phyloP scores from a whole-genome alignment of 2,797 vertebrate genomes.

The Ptychadena robeensis region DNA sequence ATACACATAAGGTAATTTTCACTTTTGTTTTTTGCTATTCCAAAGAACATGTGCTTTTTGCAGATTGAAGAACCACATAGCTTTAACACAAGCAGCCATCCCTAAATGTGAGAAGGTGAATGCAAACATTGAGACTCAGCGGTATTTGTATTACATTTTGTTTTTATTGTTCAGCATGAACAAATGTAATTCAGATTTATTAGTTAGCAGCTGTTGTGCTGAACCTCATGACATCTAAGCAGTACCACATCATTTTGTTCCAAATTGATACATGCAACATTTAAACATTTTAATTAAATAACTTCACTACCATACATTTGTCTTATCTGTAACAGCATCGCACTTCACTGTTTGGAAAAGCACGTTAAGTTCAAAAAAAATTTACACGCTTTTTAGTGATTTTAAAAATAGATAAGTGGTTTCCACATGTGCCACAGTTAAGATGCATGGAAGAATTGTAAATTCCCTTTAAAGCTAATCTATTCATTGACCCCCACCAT shows the following conservation, averaged over 20 bases:
- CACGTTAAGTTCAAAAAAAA: conserved; percentile 16
- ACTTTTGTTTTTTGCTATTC: conserved; percentile 74
- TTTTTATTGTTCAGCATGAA: conserved; percentile 1
- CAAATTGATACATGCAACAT: conserved; percentile 3
- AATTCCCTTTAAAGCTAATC: conserved; percentile 99
- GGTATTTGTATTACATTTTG: conserved; percentile 6
- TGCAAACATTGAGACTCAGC: conserved; percentile 22
- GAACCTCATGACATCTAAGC: background rate
- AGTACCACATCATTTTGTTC: background rate
- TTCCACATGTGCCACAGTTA: conserved; percentile 84
- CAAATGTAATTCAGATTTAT: conserved; percentile 6
- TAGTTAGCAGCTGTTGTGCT: background rate
- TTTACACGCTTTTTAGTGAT: conserved; percentile 32
- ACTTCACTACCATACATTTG: conserved; percentile 5
- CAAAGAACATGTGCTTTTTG: conserved; percentile 72
- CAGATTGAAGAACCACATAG: conserved; percentile 69
- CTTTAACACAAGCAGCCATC: conserved; percentile 38
- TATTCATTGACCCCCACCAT: conserved; percentile 99
- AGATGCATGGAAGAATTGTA: conserved; percentile 99
- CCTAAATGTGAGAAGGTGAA: conserved; percentile 33
- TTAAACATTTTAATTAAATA: conserved; percentile 3
- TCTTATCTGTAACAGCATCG: conserved; percentile 13
- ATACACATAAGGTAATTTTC: conserved; percentile 99
- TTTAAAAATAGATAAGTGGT: conserved; percentile 77
- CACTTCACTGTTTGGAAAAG: conserved; percentile 8